Conservation (phyloP, 2,797 vertebrate species). For the Microchirus variegatus region DNA sequence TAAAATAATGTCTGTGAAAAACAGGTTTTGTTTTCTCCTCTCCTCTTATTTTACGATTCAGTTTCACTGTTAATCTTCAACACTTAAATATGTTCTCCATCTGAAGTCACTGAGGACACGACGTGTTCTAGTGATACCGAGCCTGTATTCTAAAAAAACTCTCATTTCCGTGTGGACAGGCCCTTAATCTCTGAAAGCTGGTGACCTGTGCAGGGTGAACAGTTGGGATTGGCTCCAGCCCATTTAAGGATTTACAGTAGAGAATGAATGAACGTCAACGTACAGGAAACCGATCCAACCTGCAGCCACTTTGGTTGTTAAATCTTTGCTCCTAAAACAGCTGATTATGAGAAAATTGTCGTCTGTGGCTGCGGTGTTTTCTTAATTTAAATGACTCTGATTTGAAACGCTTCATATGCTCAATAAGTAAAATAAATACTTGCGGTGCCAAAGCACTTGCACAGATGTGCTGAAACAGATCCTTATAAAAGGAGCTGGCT, state of each 20-base stretch:
- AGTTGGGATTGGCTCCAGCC: background rate
- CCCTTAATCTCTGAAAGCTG: background rate
- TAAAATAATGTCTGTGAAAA: no score
- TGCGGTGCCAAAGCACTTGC: constrained; percentile 22
- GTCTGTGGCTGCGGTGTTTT: constrained; percentile 28
- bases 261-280: background rate
- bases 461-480: constrained; percentile 48
- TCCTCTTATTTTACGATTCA: no score
- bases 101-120: no score
- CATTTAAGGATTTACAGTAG: background rate
- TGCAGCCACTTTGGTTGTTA: constrained; percentile 18
- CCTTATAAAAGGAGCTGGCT: constrained; percentile 25
- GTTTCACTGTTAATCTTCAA: no score
- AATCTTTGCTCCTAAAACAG: constrained; percentile 4
- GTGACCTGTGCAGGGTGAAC: no score
- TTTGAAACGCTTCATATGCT: constrained; percentile 48
- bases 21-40: no score
- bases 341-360: constrained; percentile 32
- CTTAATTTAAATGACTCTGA: constrained; percentile 19
- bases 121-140: no score
- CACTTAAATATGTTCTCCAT: no score
- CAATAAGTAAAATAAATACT: constrained; percentile 48
- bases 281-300: background rate
- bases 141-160: no score
- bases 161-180: no score